Evolutionary conservation across 2,113 vertebrate genomes (phyloP).

Genomic region (Eolophus roseicapilla): DNA sequence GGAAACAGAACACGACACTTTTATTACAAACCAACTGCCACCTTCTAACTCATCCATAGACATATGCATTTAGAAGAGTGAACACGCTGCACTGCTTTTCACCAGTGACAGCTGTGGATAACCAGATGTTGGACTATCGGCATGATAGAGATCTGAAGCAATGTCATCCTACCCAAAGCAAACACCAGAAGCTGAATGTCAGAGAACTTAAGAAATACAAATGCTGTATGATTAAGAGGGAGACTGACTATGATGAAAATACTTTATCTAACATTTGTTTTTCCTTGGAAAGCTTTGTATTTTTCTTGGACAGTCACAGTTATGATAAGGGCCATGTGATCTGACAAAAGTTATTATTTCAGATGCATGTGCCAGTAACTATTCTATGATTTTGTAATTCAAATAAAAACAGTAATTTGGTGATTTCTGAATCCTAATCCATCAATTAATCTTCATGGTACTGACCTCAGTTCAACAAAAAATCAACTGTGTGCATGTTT

Average conservation of each 20-base stretch:
- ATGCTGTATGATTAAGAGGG: not conserved
- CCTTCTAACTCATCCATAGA: not conserved
- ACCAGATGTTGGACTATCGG: not conserved
- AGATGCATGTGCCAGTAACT: not conserved
- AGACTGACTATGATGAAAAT: not conserved
- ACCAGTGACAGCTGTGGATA: not conserved
- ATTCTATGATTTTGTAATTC: not conserved
- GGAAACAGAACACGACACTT: not conserved
- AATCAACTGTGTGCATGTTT: rapidly evolving
- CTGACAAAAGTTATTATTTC: not conserved
- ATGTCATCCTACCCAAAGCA: not conserved
- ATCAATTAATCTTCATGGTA: not conserved
- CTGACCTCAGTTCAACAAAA: not conserved
- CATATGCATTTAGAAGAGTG: not conserved
- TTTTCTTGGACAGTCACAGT: not conserved
- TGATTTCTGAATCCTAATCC: not conserved
- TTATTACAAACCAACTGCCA: not conserved
- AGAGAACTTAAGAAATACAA: not conserved
- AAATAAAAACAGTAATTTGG: not conserved
- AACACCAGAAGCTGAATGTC: not conserved
- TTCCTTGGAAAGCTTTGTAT: not conserved
- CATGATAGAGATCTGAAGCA: not conserved
- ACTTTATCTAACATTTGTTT: not conserved
- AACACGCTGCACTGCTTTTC: not conserved
- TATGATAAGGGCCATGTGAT: not conserved